Evolutionary conservation across 2,888 invertebrate species (phyloP).

Genomic region (Aleiodes leptofemur): DNA sequence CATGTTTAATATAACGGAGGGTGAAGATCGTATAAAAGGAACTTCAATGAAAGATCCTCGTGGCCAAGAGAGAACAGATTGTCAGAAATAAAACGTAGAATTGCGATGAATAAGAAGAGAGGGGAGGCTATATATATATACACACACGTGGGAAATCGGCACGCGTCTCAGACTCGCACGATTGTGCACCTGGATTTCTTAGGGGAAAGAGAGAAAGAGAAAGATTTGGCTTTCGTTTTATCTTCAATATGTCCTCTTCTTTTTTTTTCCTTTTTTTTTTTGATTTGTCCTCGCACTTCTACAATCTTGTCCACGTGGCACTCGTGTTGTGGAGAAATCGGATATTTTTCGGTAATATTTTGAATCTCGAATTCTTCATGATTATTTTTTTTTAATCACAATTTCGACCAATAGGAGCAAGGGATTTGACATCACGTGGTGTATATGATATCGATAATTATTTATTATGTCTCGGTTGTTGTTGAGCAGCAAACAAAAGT

Average conservation of each 20-base stretch:
- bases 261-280: slow-evolving; percentile 40
- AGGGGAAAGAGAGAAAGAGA: slow-evolving; percentile 46
- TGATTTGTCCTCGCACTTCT: not conserved
- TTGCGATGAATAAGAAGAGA: slow-evolving; percentile 54
- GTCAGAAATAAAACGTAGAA: slow-evolving; percentile 51
- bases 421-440: too few relatives aligned
- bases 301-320: slow-evolving; percentile 21
- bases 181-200: slow-evolving; percentile 66
- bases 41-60: slow-evolving; percentile 53
- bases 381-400: not conserved
- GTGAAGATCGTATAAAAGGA: slow-evolving; percentile 58
- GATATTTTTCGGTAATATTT: not conserved
- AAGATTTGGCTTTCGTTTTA: slow-evolving; percentile 42
- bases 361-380: not conserved
- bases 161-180: slow-evolving; percentile 63
- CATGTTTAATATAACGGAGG: slow-evolving; percentile 39
- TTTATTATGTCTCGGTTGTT: too few relatives aligned
- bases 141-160: slow-evolving; percentile 72
- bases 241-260: slow-evolving; percentile 18
- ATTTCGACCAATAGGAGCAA: too few relatives aligned
- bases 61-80: slow-evolving; percentile 50
- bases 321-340: slow-evolving; percentile 4
- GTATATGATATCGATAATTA: too few relatives aligned
- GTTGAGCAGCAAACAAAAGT: too few relatives aligned
- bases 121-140: slow-evolving; percentile 42